phyloP scores from a whole-genome alignment of 2,888 invertebrate genomes.

The Malthinus seriepunctatus region DNA sequence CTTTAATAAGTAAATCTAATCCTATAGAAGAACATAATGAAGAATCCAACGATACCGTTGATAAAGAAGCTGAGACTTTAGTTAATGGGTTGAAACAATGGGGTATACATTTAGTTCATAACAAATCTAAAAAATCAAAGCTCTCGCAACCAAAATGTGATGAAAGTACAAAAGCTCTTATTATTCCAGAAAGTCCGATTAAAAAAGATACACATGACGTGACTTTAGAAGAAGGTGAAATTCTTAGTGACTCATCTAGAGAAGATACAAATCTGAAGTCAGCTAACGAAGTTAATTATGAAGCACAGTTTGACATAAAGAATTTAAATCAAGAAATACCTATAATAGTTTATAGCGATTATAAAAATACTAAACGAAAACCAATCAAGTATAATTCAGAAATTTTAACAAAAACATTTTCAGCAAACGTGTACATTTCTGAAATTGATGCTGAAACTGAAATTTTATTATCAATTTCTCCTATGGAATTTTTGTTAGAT shows the following conservation, averaged over 20 bases:
- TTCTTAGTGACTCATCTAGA: conserved; percentile 9
- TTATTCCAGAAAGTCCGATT: not conserved
- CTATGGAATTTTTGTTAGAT: conserved; percentile 38
- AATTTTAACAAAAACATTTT: conserved; percentile 34
- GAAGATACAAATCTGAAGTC: not conserved
- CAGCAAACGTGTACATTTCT: conserved; percentile 41
- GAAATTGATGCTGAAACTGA: conserved; percentile 37
- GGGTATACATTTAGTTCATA: conserved; percentile 49
- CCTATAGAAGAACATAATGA: not conserved
- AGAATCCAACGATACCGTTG: conserved; percentile 10
- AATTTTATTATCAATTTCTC: conserved; percentile 35
- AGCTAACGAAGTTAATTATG: not conserved
- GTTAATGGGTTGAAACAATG: conserved; percentile 46
- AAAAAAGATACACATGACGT: not conserved
- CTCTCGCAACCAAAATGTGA: not conserved
- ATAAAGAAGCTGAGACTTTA: conserved; percentile 42
- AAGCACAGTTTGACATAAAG: conserved; percentile 22
- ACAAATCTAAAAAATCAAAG: conserved; percentile 17
- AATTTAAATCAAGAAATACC: conserved; percentile 22
- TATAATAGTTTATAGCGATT: conserved; percentile 26
- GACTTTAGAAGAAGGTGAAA: conserved; percentile 24
- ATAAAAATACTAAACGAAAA: conserved; percentile 16
- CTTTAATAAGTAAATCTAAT: not conserved
- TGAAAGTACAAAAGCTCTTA: not conserved
- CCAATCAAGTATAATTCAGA: conserved; percentile 35